Evolutionary conservation across 2,113 vertebrate species (phyloP), one percentile per base, ranked within the genome.

Genomic region (Saguinus midas): DNA sequence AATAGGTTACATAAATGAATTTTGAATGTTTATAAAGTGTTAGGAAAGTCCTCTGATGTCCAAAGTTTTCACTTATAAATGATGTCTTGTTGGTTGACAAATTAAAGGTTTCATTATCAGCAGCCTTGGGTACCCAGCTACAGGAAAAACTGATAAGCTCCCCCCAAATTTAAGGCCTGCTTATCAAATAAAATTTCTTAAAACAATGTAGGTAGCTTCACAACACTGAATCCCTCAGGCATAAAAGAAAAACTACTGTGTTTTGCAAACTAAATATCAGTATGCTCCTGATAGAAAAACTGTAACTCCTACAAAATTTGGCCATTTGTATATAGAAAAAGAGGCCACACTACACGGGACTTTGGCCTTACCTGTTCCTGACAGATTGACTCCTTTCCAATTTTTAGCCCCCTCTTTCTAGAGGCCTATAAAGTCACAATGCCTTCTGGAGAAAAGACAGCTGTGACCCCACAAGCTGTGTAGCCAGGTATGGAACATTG

Each of bases 201-300:
- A 97, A 96, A 94, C 40, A 96, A 61, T 89, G 68, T 79, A 73
- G 40, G 55, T 40, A 93, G 18, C 3, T 92, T 89, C 37, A 89
- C n/a, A 83, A 76, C 37, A 20, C 29, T 93, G 40, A 93, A 55
- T 82, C 29, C 3, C 27, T 82, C n/a, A 82, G 21, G 25, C 21
- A 80, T 81, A 27, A 78, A 61, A 87, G 81, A 82, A 76, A 95
- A 87, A 87, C 32, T 78, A 4, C 9, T 70, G 32, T 75, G 35
- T 78, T 78, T 95, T 91, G 37, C 43, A 83, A 87, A 83, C 35
- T 52, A n/a, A 37, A 91, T 68, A 83, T 20, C 3, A 35, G 6
- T 37, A 85, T 81, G 35, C 87, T 93, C 55, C 76, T 68, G 17
- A 70, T 37, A 87, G 57, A 76, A 90, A 95, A 82, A 61, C 29